Base-by-base conservation (phyloP, 2,797 vertebrate species). In the Poecilia picta region DNA sequence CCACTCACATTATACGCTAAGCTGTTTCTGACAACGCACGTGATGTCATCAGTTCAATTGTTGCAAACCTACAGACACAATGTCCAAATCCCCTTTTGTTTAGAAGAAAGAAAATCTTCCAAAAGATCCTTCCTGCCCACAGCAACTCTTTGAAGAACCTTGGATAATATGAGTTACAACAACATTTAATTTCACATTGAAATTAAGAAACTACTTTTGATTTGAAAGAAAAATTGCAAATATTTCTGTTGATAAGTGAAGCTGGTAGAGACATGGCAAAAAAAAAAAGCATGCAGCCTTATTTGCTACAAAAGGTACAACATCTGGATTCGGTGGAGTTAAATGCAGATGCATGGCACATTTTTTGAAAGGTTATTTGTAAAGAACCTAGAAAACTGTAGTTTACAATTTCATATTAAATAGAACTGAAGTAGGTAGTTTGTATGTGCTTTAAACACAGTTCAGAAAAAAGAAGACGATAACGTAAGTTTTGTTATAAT, bases 391-490 rank as follows among this genome's bases (percentile, higher is more conserved):
- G 62, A 66, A 39, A 36, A 39, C 36, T 53, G 16, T 73, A 49
- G 57, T 72, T 3, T 47, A 28, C 31, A 33, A 43, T 66, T 66
- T 83, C 41, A 31, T 36, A 68, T 78, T 77, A 31, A 49, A 76
- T 53, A 62, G 71, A 49, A 8, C 13, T 51, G 33, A 75, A 68
- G 51, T 66, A 79, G 74, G 36, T 66, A 5, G 68, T 62, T 13
- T 75, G 53, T 36, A 49, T 62, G 46, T 46, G 57, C 46, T 41
- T 45, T 39, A 80, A 81, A 82, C 83, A 23, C 59, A 43, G 55
- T 77, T 51, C 82, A 79, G 41, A 80, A 49, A 49, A 78, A 74
- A 81, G 66, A 72, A 84, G 59, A 20, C 79, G 43, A 83, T 83
- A 74, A 77, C 51, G 64, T 2, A 78, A 43, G 41, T 33, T 3